Base-by-base conservation (phyloP, 2,113 vertebrate species). In the Amblyornis subalaris region DNA sequence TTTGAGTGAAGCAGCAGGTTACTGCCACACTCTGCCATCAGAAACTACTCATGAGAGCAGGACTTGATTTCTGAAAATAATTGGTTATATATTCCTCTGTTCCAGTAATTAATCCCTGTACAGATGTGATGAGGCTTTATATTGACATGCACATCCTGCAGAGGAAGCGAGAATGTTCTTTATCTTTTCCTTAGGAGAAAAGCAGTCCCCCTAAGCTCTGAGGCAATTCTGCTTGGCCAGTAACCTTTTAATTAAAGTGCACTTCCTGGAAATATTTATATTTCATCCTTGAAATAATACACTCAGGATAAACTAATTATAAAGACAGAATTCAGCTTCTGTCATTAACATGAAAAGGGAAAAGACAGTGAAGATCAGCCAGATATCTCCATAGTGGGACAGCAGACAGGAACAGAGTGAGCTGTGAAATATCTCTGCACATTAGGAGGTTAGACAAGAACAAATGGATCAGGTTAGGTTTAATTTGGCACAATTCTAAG, bases 181-280 rank as follows among this genome's bases (percentile, higher is more conserved):
- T 91, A 71, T 83, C 21, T 71, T 71, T 87, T 83, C 72, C 76
- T 81, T 57, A 16, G 55, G 21, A 44, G 28, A 88, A 88, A 57
- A 74, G 20, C 36, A 64, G 61, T 74, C 60, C 36, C 75, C 84
- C 33, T 61, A 40, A 75, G 31, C 35, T 67, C 79, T 83, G 85
- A 92, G 65, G 88, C 60, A 96, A 91, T 90, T 86, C 88, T 88
- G 31, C 64, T 81, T 91, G 79, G 60, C 83, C 90, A 94, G 53
- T 67, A 91, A 91, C 72, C 69, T 92, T 92, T 90, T 95, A 86
- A 92, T 93, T 90, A 50, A 84, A 93, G 45, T 35, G 60, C 23
- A 47, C 79, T 95, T 96, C 92, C 93, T 94, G 92, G 25, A 76
- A 26, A 67, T 93, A 91, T 62, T 95, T 83, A 53, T 88, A 83